A percentile compares a stretch with the other conserved stretches of the same genome.
Conservation (phyloP, 2,888 invertebrate genomes). For the Ennomos fuscantarius region DNA sequence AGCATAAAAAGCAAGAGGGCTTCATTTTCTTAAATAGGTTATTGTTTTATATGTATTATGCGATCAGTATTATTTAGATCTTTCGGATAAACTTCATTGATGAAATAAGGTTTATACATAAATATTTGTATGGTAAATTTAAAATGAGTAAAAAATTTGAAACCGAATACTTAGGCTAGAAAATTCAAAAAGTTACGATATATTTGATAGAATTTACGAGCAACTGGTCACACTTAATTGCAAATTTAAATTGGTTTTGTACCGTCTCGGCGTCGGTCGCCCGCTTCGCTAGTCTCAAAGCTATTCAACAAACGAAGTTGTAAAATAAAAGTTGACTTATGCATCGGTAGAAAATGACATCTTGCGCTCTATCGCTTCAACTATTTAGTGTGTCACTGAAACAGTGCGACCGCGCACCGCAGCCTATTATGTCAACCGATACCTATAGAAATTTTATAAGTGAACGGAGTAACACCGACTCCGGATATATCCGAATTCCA, state of each 20-base stretch:
- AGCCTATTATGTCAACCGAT: constrained; percentile 79
- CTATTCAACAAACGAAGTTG: constrained; percentile 44
- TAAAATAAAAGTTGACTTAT: constrained; percentile 51
- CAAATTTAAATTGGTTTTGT: constrained; percentile 54
- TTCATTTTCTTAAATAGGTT: no score
- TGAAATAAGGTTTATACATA: background rate
- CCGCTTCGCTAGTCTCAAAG: constrained; percentile 29
- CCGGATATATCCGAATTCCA: constrained; percentile 85
- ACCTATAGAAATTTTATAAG: constrained; percentile 79
- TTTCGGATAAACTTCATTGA: background rate
- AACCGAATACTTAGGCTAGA: constrained; percentile 19
- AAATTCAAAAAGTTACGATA: constrained; percentile 22
- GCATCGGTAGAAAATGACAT: constrained; percentile 54
- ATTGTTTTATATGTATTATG: no score
- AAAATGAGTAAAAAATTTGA: constrained; percentile 4
- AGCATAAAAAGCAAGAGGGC: no score
- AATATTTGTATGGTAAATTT: background rate
- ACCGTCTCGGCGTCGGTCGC: constrained; percentile 24
- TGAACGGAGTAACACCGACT: constrained; percentile 81
- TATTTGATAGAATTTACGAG: constrained; percentile 37
- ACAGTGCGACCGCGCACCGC: constrained; percentile 55
- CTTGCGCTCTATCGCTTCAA: constrained; percentile 63
- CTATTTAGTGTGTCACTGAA: constrained; percentile 64
- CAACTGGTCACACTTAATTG: constrained; percentile 48
- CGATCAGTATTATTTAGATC: no score